Evolutionary conservation across 2,888 invertebrate genomes (phyloP).

Genomic region (Quadriops clusia): DNA sequence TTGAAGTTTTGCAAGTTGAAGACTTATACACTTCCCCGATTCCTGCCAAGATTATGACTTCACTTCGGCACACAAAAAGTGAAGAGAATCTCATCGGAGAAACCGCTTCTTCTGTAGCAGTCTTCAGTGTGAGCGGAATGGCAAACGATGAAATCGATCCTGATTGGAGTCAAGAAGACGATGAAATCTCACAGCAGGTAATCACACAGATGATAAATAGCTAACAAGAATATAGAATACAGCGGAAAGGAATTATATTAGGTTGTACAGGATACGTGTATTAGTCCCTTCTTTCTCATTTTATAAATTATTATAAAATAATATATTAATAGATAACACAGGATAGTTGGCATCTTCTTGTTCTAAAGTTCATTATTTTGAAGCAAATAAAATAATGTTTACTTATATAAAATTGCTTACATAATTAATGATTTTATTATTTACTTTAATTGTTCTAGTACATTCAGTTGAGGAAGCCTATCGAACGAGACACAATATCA

Average conservation of each 20-base stretch:
- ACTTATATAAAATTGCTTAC: too few species aligned
- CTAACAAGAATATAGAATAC: too few species aligned
- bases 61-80: conserved; percentile 82
- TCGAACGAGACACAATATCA: conserved; percentile 73
- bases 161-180: conserved; percentile 93
- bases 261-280: too few species aligned
- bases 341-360: too few species aligned
- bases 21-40: conserved; percentile 74
- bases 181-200: conserved; percentile 76
- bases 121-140: conserved; percentile 45
- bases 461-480: conserved; percentile 50
- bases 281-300: too few species aligned
- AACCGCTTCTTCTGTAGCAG: conserved; percentile 32
- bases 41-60: conserved; percentile 79
- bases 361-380: too few species aligned
- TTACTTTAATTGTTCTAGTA: conserved; percentile 39
- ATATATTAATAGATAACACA: too few species aligned
- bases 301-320: too few species aligned
- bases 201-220: conserved; percentile 9
- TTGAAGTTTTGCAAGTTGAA: conserved; percentile 86
- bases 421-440: too few species aligned
- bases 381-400: too few species aligned
- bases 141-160: conserved; percentile 46
- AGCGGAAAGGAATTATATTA: too few species aligned
- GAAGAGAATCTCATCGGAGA: conserved; percentile 70